Evolutionary conservation across 2,888 invertebrate species (phyloP), one percentile per base, ranked within the genome.

Genomic region (Sphaeridia pumilis): DNA sequence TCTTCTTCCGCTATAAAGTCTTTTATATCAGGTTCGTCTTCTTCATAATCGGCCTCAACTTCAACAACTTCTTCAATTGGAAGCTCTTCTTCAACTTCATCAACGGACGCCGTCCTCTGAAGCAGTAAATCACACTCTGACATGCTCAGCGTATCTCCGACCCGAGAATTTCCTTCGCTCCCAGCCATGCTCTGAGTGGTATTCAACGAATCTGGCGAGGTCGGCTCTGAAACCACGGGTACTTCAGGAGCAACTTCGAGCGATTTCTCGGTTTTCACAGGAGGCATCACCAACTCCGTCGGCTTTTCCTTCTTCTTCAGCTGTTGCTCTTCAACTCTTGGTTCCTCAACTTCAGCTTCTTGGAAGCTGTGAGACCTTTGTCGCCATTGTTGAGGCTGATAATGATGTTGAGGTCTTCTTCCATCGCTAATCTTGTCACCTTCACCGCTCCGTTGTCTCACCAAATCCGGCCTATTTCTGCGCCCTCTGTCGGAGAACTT

Each of bases 1-100:
- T 47, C 28, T 47, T 28, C 47, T n/a, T 12, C 26, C 5, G 21
- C 44, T 35, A 31, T 51, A 36, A 49, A 45, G 48, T 54, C 48
- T 53, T 47, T 35, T 49, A 36, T 34, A 28, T 35, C 49, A 49
- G 49, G 49, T 49, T 28, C 43, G 24, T 17, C 14, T 27, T 36
- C 24, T 35, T 7, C 35, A 14, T 20, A 20, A n/a, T n/a, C n/a
- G n/a, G n/a, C n/a, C n/a, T n/a, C n/a, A n/a, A n/a, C 22, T 2
- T 17, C 34, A 27, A 14, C 46, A 31, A 22, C 20, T n/a, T 31
- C 36, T 49, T 65, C 65, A 25, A 55, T 57, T 21, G 65, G 65
- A 38, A 65, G 54, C 48, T 65, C 65, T 46, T 65, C 65, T 44
- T 65, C 65, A 17, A 65, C 63, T 55, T 65, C 65, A 57, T 65